A percentile compares a stretch with the other conserved stretches of the same genome.
phyloP scores from a whole-genome alignment of 53 echinoderm and acorn worm genomes.

The Luidia sarsii region DNA sequence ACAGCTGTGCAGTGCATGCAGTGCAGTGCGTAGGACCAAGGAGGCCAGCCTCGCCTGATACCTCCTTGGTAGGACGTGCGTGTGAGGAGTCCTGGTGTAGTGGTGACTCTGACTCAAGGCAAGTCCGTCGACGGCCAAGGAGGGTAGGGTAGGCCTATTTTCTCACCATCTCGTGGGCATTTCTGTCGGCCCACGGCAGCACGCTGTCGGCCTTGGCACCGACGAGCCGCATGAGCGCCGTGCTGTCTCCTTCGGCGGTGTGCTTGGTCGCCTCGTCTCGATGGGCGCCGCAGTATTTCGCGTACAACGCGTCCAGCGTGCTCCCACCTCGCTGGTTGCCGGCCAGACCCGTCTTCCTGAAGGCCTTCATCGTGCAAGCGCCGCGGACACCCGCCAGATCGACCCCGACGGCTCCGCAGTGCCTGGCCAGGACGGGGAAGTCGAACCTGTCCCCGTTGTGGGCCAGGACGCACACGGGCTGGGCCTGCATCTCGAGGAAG shows the following conservation, averaged over 20 bases:
- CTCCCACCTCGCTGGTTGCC: not conserved
- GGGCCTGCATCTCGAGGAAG: conserved; percentile 62
- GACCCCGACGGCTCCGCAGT: conserved; percentile 38
- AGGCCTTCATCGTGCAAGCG: not conserved
- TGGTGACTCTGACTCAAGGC: too few relatives aligned
- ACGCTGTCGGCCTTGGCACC: not conserved
- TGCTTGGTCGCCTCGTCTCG: not conserved
- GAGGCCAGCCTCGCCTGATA: too few relatives aligned
- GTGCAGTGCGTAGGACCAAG: too few relatives aligned
- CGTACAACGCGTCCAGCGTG: conserved; percentile 3
- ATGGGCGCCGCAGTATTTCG: not conserved
- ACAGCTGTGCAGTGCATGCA: too few relatives aligned
- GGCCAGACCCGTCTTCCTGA: not conserved
- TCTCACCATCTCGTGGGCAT: not conserved
- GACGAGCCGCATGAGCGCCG: not conserved
- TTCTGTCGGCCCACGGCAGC: conserved; percentile 4
- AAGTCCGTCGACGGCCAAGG: too few relatives aligned
- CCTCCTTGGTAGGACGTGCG: too few relatives aligned
- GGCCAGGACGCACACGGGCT: conserved; percentile 72
- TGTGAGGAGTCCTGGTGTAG: too few relatives aligned
- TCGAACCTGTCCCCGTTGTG: conserved; percentile 76
- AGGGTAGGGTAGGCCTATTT: too few relatives aligned
- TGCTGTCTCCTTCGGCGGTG: conserved; percentile 18
- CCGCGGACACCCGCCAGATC: not conserved
- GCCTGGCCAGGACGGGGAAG: conserved; percentile 58